phyloP scores from a whole-genome alignment of 2,113 vertebrate genomes.

The Catagonus wagneri region DNA sequence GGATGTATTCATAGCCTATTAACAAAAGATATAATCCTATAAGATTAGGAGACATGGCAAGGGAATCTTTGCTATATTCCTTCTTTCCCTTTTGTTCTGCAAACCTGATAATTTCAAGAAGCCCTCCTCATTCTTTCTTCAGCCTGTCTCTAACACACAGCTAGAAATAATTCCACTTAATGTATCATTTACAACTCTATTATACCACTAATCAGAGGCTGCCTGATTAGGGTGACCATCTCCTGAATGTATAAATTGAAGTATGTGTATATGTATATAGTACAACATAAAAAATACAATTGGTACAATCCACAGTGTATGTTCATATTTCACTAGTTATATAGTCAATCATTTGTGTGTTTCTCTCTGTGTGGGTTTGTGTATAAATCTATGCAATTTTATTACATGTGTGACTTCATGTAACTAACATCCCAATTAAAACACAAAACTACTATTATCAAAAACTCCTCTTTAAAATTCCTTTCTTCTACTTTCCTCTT shows the following conservation, averaged over 20 bases:
- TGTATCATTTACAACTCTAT: not conserved
- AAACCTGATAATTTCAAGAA: not conserved
- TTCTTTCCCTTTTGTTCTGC: not conserved
- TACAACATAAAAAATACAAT: not conserved
- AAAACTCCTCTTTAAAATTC: not conserved
- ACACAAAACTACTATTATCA: not conserved
- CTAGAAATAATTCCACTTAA: not conserved
- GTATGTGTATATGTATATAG: not conserved
- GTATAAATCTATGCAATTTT: not conserved
- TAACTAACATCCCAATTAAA: not conserved
- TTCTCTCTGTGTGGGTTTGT: not conserved
- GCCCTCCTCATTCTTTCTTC: not conserved
- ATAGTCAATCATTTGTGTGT: not conserved
- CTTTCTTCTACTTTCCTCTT: too few relatives aligned
- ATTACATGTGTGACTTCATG: not conserved
- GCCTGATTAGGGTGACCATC: not conserved
- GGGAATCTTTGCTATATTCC: not conserved
- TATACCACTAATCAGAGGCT: not conserved
- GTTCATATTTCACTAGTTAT: not conserved
- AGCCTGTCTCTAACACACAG: not conserved
- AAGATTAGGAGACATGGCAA: not conserved
- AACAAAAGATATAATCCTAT: not conserved
- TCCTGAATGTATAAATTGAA: not conserved
- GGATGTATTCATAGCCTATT: not conserved
- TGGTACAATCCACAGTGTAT: not conserved